These are phyloP conservation scores for Melanocharis versteri DNA, from an alignment of 2,113 vertebrate species.

Conservation along the genomic window DNA sequence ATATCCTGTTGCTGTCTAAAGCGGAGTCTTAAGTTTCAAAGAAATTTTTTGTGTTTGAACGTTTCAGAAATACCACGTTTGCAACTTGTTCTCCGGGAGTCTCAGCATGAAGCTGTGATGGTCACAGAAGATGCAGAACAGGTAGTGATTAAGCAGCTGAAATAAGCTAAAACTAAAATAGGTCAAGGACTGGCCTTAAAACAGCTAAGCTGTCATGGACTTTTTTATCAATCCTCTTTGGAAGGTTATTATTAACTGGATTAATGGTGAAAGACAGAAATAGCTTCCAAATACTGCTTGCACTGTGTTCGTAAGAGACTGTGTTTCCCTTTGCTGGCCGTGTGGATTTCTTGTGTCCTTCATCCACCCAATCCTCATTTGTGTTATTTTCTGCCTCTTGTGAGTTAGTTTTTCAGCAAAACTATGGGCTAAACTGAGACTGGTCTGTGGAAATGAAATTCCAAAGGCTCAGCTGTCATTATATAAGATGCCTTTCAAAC, in stretches of 20 bases:
- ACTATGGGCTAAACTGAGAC: not conserved
- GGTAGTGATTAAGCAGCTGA: slow-evolving; percentile 30
- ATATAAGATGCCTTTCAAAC: not conserved
- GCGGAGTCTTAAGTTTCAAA: not conserved
- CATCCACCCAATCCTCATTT: not conserved
- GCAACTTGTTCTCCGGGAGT: not conserved
- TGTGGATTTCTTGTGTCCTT: not conserved
- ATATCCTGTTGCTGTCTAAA: not conserved
- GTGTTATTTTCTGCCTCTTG: not conserved
- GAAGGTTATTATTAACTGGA: slow-evolving; percentile 32
- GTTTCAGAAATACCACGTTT: slow-evolving; percentile 63
- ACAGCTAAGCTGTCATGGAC: not conserved
- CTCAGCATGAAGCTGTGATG: not conserved
- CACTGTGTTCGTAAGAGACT: not conserved
- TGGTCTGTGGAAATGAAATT: not conserved
- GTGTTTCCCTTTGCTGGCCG: not conserved
- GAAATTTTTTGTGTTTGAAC: not conserved
- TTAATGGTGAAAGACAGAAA: slow-evolving; percentile 15
- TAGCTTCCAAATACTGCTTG: slow-evolving; percentile 3
- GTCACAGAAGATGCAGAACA: not conserved
- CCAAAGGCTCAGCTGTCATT: not conserved
- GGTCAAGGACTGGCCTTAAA: slow-evolving; percentile 44
- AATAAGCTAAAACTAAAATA: not conserved
- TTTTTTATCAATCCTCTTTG: slow-evolving; percentile 52
- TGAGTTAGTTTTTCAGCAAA: not conserved